Percentiles rank a stretch among this genome's conserved stretches.
Conservation (phyloP, 2,113 vertebrate genomes). For the Pseudorhombus dupliciocellatus region DNA sequence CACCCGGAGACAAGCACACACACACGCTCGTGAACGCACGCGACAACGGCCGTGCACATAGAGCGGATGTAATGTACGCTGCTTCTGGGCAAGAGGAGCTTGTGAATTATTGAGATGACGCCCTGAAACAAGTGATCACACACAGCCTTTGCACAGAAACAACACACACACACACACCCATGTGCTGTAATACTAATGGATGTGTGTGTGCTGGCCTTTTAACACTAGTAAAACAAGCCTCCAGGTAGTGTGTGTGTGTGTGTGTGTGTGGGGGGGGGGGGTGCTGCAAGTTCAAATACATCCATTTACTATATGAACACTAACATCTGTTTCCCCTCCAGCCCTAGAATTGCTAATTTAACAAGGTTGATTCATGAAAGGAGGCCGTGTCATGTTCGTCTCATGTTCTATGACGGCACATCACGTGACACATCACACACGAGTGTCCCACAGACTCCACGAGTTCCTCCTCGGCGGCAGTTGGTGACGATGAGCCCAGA, state of each 20-base stretch:
- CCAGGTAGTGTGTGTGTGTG: too few relatives aligned
- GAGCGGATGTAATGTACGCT: constrained; percentile 31
- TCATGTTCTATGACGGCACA: neutral
- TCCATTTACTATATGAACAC: neutral
- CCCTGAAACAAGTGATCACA: constrained; percentile 58
- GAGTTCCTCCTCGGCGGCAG: neutral
- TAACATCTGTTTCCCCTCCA: neutral
- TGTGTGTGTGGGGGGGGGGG: neutral
- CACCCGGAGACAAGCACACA: constrained; percentile 10
- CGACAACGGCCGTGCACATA: neutral
- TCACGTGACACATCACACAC: constrained; percentile 1
- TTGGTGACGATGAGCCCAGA: neutral
- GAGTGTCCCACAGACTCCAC: neutral
- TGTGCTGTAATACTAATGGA: constrained; percentile 1
- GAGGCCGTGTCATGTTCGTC: neutral
- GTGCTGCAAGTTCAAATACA: too few relatives aligned
- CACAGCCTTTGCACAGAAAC: neutral
- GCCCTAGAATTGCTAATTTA: neutral
- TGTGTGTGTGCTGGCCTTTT: constrained; percentile 34
- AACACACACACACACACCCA: neutral
- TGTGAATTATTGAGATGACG: constrained; percentile 64
- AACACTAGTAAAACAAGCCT: constrained; percentile 29
- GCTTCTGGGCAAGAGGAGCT: constrained; percentile 50
- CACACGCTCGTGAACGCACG: neutral
- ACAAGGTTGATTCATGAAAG: constrained; percentile 9